Base-by-base conservation (phyloP, 2,797 vertebrate genomes). In the Falco naumanni region DNA sequence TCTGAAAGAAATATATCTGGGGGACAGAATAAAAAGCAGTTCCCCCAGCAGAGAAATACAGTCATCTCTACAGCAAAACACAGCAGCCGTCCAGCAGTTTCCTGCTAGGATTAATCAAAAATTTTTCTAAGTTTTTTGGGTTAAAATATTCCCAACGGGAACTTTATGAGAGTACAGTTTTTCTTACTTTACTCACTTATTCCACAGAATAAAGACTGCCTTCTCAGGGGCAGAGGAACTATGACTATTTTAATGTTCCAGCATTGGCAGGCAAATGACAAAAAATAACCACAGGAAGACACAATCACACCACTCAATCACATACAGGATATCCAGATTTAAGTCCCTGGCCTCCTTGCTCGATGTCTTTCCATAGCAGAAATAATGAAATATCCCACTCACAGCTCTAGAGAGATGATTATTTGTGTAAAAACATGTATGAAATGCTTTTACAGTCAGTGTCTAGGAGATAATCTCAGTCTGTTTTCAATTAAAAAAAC, bases 241-340 rank as follows among this genome's bases (percentile, higher is more conserved):
- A 71, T 0, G 9, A 85, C 56, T 94, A 83, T 96, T 95, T 96
- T 64, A 92, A 84, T n/a, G n/a, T 41, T 85, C 68, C 5, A 2
- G 60, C 17, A 11, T 71, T 89, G 74, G 51, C 47, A 77, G n/a
- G 41, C 77, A 92, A 90, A 75, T 0, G 4, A 93, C 43, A 93
- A 94, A 93, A 90, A 92, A 85, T 53, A 95, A 89, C 65, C 5
- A 1, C 0, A 2, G 79, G 76, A 95, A 79, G 56, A 83, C 63
- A 85, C 50, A 90, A 93, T 79, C 84, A 66, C 50, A 93, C 68
- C 48, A 84, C 59, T 84, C 4, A 3, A 39, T 4, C 83, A 31
- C 31, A 92, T 64, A 83, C 84, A 95, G 89, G 92, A 94, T 87
- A 95, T 91, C 89, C 90, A 83, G 31, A 90, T 82, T 92, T 87